These are phyloP conservation scores for Acanthosepion esculentum DNA, from an alignment of 2,888 invertebrate genomes.

Conservation along the genomic window DNA sequence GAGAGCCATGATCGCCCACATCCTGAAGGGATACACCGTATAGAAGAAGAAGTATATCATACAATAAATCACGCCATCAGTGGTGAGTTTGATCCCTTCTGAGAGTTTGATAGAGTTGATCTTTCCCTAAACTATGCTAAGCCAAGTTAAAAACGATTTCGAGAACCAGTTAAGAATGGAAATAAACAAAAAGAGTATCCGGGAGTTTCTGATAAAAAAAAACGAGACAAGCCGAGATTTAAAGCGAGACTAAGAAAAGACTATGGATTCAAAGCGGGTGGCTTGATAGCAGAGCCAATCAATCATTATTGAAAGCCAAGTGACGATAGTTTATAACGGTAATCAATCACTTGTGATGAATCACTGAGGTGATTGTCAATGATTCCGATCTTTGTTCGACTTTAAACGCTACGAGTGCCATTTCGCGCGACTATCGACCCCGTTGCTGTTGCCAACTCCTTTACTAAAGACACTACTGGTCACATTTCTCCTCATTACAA, in stretches of 20 bases:
- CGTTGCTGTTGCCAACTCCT: neutral
- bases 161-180: no score
- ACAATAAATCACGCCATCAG: no score
- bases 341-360: conserved; percentile 2
- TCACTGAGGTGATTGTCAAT: neutral
- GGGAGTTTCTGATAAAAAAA: neutral
- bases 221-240: neutral
- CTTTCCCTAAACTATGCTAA: no score
- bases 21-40: no score
- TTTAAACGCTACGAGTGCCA: neutral
- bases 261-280: neutral
- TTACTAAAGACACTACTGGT: neutral
- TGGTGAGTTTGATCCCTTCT: no score
- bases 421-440: neutral
- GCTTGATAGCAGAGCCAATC: neutral
- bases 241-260: neutral
- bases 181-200: no score
- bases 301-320: neutral
- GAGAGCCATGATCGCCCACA: no score
- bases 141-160: no score
- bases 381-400: neutral
- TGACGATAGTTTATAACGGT: neutral
- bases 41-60: no score
- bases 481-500: neutral
- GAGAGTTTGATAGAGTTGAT: no score